Conservation (phyloP, 2,113 vertebrate species). For the Laticauda colubrina region DNA sequence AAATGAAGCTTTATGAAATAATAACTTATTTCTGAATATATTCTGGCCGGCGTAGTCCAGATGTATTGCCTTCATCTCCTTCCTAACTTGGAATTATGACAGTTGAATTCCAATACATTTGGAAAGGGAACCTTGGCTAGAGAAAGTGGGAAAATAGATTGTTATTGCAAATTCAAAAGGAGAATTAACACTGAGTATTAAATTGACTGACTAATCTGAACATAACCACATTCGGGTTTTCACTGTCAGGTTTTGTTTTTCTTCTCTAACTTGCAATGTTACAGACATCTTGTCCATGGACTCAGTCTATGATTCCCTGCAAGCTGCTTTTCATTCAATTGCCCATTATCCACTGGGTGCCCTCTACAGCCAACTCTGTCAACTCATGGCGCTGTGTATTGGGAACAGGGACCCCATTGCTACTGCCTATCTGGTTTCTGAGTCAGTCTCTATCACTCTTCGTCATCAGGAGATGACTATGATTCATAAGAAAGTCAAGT, state of each 20-base stretch:
- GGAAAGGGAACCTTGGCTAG: background rate
- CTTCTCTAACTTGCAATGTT: background rate
- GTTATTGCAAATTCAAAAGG: background rate
- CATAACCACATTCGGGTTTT: background rate
- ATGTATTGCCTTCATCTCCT: background rate
- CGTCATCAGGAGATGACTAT: slow-evolving; percentile 82
- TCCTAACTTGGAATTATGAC: background rate
- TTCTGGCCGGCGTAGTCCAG: background rate
- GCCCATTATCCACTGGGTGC: slow-evolving; percentile 79
- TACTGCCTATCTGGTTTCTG: slow-evolving; percentile 80
- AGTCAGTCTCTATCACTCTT: slow-evolving; percentile 80
- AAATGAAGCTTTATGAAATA: background rate
- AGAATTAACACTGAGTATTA: background rate
- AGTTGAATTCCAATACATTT: background rate
- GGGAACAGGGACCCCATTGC: slow-evolving; percentile 68
- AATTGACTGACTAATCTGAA: background rate
- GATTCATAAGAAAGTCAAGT: slow-evolving; percentile 78
- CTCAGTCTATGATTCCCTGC: slow-evolving; percentile 66
- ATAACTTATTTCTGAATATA: background rate
- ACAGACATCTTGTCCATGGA: slow-evolving; percentile 75
- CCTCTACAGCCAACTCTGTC: slow-evolving; percentile 77
- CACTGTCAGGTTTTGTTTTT: background rate
- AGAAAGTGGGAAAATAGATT: background rate
- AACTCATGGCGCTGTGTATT: slow-evolving; percentile 76
- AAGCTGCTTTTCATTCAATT: slow-evolving; percentile 71